A percentile compares a stretch with the other conserved stretches of the same genome.
Conservation (phyloP, 2,797 vertebrate species). For the Scolopax rusticola region DNA sequence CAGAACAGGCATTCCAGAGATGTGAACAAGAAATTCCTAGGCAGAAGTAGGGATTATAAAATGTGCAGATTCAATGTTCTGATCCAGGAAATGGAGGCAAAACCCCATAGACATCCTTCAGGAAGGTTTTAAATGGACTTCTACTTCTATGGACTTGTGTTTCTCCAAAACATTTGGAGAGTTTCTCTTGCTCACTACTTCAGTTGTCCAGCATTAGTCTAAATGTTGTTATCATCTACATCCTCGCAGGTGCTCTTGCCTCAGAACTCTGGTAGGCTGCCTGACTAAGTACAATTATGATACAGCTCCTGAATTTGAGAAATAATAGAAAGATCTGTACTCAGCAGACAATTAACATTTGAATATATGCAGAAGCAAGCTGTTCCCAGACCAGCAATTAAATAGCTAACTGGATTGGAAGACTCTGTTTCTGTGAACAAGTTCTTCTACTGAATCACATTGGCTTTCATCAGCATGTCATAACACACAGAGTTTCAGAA, state of each 20-base stretch:
- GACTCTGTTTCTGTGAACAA: background rate
- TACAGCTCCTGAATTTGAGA: background rate
- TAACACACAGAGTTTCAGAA: background rate
- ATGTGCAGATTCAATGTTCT: background rate
- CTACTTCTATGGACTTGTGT: background rate
- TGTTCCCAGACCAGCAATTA: background rate
- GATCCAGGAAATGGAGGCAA: background rate
- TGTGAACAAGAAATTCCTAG: background rate
- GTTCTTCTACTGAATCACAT: constrained; percentile 32
- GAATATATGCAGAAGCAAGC: constrained; percentile 49
- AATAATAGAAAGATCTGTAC: background rate
- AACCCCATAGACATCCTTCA: background rate
- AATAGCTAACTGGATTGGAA: constrained; percentile 23
- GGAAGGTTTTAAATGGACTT: background rate
- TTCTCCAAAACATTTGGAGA: background rate
- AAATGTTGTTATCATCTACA: background rate
- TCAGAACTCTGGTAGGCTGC: background rate
- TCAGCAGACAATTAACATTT: constrained; percentile 43
- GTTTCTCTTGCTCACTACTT: background rate
- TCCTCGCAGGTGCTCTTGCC: background rate
- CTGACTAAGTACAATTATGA: background rate
- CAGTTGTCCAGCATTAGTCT: background rate
- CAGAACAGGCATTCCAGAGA: background rate
- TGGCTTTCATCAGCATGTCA: background rate
- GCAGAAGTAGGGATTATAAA: background rate